Evolutionary conservation across 2,797 vertebrate genomes (phyloP).

Genomic region (Bovichtus variegatus): DNA sequence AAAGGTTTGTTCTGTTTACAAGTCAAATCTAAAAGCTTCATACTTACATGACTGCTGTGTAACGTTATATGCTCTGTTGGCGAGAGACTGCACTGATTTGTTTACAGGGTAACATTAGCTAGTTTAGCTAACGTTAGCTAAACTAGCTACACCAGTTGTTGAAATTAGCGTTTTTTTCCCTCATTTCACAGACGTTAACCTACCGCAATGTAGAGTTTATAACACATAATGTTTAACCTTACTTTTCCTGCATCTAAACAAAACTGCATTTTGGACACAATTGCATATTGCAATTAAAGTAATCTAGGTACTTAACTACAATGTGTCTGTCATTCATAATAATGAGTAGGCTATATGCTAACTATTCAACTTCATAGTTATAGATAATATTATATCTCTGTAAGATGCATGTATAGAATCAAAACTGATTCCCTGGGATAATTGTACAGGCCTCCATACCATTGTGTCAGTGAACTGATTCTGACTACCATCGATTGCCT

Average conservation of each 20-base stretch:
- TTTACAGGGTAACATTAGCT: constrained; percentile 4
- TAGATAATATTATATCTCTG: neutral
- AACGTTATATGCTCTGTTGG: neutral
- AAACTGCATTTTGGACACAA: constrained; percentile 1
- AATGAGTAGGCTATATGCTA: neutral
- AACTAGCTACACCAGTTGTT: neutral
- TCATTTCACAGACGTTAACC: neutral
- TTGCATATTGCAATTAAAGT: neutral
- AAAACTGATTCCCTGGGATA: neutral
- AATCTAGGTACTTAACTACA: neutral
- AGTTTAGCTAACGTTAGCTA: neutral
- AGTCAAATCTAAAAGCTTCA: neutral
- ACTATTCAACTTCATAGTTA: neutral
- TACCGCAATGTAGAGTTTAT: neutral
- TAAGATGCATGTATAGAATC: neutral
- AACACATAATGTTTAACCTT: neutral
- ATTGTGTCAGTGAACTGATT: neutral
- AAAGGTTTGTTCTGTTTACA: constrained; percentile 2
- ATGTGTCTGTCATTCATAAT: neutral
- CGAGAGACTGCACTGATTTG: constrained; percentile 34
- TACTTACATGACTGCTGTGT: neutral
- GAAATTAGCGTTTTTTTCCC: neutral
- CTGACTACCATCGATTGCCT: neutral
- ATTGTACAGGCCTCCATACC: neutral
- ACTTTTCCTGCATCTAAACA: neutral